Percentiles rank a stretch among this genome's conserved stretches.
phyloP scores from a whole-genome alignment of 2,888 invertebrate species.

The Tanypteryx hageni region DNA sequence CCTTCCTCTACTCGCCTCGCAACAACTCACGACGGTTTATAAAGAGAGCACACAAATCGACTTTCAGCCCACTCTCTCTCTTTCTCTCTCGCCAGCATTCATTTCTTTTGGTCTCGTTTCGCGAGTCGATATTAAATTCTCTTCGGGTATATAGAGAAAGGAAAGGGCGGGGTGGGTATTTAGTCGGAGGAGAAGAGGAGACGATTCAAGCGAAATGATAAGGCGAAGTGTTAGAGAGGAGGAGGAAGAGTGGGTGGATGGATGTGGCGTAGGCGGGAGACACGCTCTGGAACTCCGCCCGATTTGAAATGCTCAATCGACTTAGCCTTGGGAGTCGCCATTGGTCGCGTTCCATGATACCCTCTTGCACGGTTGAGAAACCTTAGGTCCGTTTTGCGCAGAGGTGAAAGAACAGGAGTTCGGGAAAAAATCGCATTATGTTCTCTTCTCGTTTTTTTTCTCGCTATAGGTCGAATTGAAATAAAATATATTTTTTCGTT shows the following conservation, averaged over 20 bases:
- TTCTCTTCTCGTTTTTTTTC: background rate
- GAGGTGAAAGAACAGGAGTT: background rate
- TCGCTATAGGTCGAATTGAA: too few relatives aligned
- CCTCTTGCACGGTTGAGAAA: background rate
- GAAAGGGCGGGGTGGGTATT: background rate
- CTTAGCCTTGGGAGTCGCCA: conserved; percentile 39
- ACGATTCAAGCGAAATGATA: background rate
- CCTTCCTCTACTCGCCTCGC: conserved; percentile 18
- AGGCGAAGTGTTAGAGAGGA: background rate
- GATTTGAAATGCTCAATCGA: conserved; percentile 7
- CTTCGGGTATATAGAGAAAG: background rate
- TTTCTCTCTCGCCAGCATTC: background rate
- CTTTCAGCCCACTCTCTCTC: background rate
- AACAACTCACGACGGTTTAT: conserved; percentile 26
- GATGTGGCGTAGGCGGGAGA: background rate
- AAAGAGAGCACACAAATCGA: conserved; percentile 20
- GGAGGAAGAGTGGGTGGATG: background rate
- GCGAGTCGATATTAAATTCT: conserved; percentile 34
- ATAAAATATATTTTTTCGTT: too few relatives aligned
- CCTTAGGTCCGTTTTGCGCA: background rate
- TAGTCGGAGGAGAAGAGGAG: background rate
- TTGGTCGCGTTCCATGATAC: conserved; percentile 30
- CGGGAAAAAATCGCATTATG: too few relatives aligned
- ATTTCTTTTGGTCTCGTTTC: conserved; percentile 35
- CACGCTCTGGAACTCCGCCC: conserved; percentile 41